Base-by-base conservation (phyloP, 2,888 invertebrate genomes). In the Perithous albicinctus region DNA sequence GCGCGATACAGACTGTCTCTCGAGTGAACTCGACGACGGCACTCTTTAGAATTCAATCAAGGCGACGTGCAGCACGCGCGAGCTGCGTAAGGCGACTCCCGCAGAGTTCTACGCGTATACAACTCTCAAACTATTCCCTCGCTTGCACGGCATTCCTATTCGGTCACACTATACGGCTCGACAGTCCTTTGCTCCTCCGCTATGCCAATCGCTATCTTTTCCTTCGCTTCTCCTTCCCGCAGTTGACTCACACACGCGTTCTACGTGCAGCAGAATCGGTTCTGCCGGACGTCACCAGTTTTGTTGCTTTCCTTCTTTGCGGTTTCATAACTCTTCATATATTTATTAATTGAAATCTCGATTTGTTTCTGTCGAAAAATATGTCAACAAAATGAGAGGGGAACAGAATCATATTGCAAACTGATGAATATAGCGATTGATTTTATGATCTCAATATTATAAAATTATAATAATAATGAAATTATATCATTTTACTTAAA, bases 1-100 rank as follows among this genome's bases (percentile, higher is more conserved):
- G 35, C 56, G 8, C 32, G 32, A 59, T 32, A 32, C 15, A 32
- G 32, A 59, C 56, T 18, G n/a, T n/a, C 7, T 5, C 29, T n/a
- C 8, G 32, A 29, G 7, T 7, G 32, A 8, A n/a, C 7, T 7
- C 15, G 32, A 35, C 56, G 56, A 32, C 32, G 15, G 18, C 1
- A 54, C 56, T 59, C 32, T 59, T 59, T 59, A 59, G 56, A 35
- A 59, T 59, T 59, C 56, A 59, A 59, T 35, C 32, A 32, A 15
- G 56, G 32, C 56, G 56, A 59, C 56, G 56, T 59, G 56, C 29
- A 35, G 56, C 56, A 59, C 56, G 56, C 56, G 56, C 56, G 56
- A 59, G 56, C 56, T 59, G 15, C 32, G 32, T 59, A 29, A 32
- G 56, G 32, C 56, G 56, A 59, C 56, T 59, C 56, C 56, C 56